Evolutionary conservation across 2,888 invertebrate genomes (phyloP).

Genomic region (Drosophila dives): DNA sequence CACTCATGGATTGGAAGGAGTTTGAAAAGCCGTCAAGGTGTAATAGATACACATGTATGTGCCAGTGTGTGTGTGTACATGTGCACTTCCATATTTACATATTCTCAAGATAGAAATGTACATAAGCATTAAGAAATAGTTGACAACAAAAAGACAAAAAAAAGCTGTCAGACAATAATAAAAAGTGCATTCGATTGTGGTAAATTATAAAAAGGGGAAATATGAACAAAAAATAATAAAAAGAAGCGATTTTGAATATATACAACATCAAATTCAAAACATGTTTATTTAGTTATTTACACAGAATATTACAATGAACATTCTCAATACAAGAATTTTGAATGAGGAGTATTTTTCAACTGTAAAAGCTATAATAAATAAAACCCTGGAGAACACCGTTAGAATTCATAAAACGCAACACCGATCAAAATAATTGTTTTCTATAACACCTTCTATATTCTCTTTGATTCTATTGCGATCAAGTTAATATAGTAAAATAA

Average conservation of each 20-base stretch:
- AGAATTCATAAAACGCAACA: background rate
- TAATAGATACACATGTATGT: slow-evolving; percentile 5
- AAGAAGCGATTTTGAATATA: background rate
- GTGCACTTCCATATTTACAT: slow-evolving; percentile 2
- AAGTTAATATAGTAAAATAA: background rate
- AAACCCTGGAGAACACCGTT: background rate
- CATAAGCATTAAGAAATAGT: background rate
- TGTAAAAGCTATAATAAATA: background rate
- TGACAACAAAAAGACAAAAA: background rate
- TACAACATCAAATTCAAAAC: background rate
- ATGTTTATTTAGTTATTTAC: background rate
- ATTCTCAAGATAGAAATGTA: background rate
- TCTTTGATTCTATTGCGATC: background rate
- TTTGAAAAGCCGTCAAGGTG: slow-evolving; percentile 7
- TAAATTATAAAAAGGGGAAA: background rate
- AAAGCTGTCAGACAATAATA: background rate
- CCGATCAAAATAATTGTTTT: background rate
- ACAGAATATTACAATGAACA: background rate
- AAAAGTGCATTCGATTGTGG: background rate
- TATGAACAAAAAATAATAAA: background rate
- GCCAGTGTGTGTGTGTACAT: background rate
- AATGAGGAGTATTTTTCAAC: background rate
- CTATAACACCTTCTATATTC: too few relatives aligned
- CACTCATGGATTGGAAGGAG: slow-evolving; percentile 24
- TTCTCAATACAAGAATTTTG: background rate